Base-by-base conservation (phyloP, 92 coral and sea anemone species). In the Plumapathes pennacea region DNA sequence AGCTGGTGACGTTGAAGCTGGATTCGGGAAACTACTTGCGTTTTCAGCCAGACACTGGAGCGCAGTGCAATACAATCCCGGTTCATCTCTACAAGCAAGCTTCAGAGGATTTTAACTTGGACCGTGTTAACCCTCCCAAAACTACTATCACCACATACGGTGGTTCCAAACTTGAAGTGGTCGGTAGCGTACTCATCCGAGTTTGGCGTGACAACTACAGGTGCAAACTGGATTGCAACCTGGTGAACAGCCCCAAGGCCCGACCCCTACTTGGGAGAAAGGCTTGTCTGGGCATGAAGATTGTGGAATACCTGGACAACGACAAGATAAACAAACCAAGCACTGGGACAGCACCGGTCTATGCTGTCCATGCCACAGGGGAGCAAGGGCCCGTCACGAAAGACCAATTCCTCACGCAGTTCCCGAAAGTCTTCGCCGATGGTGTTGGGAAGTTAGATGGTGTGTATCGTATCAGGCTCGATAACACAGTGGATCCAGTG, bases 401-500 rank as follows among this genome's bases (percentile, higher is more conserved):
- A 74, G 82, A 68, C 33, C 72, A 66, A 31, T 42, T 81, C 10
- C 46, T 73, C 9, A 54, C 51, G n/a, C 37, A 50, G 67, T 81
- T 74, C 57, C 88, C 82, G 0, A 8, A 27, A 15, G 88, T 81
- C 1, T 57, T 44, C 60, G 36, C 50, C 33, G 63, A 41, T 6
- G 75, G 28, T 25, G 60, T 56, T 21, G 81, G 73, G 24, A 51
- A 46, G 31, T 55, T 37, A 54, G 60, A 47, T 18, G 82, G 74
- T 6, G 76, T 45, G 41, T 67, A 66, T 60, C 51, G 37, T 20
- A 64, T 66, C 52, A 66, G 64, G 39, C 57, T 66, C 14, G 62
- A 65, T 25, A 31, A 31, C 8, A 32, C 70, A 52, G 54, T 71
- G 17, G 34, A 60, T 30, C 84, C 84, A 14, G 71, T 69, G 15